Evolutionary conservation across 2,797 vertebrate genomes (phyloP), one percentile per base, ranked within the genome.

Genomic region (Yasuhikotakia modesta): DNA sequence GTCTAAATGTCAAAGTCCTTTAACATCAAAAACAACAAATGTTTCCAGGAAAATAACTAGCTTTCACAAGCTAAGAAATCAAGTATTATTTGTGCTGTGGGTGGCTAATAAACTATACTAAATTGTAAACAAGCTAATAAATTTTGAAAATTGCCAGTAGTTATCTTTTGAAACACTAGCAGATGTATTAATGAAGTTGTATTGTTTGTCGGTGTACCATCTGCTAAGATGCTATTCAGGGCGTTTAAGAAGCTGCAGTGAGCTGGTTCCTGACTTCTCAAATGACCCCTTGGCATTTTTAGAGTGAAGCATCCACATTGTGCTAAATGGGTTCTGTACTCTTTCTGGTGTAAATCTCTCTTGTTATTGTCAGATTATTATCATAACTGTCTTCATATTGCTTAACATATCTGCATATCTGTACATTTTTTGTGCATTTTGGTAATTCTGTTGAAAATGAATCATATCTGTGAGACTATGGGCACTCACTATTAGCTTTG

Each of bases 1-100:
- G 27, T 27, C 27, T 27, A 27, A 13, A 21, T 19, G 81, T 75
- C 82, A 73, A 52, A 77, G 19, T 27, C 8, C 35, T 24, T 82
- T 67, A 84, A 57, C 27, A 53, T 86, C 80, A 84, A 70, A 73
- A 17, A 52, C 68, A 64, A 53, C 76, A 52, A 67, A 50, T 30
- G 70, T 70, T 32, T 22, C 13, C 22, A 16, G 21, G 55, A 63
- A 43, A 68, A n/a, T 32, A 55, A 57, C 5, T 32, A 61, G 17
- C 19, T 48, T 16, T 22, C 39, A 60, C n/a, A 43, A 60, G 39
- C 27, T 32, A 0, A 7, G 4, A 17, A 32, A 32, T 43, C 0
- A 21, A 48, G 30, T 32, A 27, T 53, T 3, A 46, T 32, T 35
- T 43, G 39, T 43, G 14, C 71, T 46, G 7, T 17, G 64, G 68